Evolutionary conservation across 2,797 vertebrate genomes (phyloP).

Genomic region (Sebastes hopkinsi): DNA sequence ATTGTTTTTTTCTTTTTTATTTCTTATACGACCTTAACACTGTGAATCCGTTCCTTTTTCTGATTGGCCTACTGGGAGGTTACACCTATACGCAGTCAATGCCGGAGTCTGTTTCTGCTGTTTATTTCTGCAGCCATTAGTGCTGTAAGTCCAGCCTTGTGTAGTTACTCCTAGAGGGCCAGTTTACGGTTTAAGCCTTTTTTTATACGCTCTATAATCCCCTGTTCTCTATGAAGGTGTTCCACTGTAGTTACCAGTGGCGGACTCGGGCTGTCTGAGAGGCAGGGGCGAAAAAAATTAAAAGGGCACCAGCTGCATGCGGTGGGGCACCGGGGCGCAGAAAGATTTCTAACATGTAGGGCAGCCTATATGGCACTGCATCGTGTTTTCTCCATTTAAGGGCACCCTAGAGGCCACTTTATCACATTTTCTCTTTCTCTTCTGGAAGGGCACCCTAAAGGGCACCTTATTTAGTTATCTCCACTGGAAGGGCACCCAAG

Average conservation of each 20-base stretch:
- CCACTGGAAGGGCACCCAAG: too few species aligned
- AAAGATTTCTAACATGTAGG: too few species aligned
- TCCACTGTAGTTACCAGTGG: conserved; percentile 19
- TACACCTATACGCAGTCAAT: conserved; percentile 24
- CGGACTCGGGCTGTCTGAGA: too few species aligned
- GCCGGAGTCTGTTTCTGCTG: conserved; percentile 43
- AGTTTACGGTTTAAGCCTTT: conserved; percentile 40
- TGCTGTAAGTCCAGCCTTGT: conserved; percentile 40
- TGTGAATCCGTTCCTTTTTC: conserved; percentile 12
- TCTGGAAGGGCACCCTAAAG: too few species aligned
- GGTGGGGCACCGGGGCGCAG: too few species aligned
- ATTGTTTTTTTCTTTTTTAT: background rate
- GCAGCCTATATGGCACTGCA: too few species aligned
- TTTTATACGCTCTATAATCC: conserved; percentile 39
- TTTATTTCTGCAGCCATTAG: conserved; percentile 58
- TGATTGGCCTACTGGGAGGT: conserved; percentile 32
- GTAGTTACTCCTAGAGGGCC: conserved; percentile 44
- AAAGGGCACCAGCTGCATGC: too few species aligned
- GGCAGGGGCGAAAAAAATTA: too few species aligned
- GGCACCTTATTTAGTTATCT: too few species aligned
- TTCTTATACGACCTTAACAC: background rate
- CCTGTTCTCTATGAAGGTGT: conserved; percentile 37
- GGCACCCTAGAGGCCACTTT: too few species aligned
- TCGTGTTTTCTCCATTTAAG: too few species aligned
- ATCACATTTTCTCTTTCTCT: too few species aligned